Evolutionary conservation across 2,113 vertebrate species (phyloP), one percentile per base, ranked within the genome.

Genomic region (Setophaga petechia): DNA sequence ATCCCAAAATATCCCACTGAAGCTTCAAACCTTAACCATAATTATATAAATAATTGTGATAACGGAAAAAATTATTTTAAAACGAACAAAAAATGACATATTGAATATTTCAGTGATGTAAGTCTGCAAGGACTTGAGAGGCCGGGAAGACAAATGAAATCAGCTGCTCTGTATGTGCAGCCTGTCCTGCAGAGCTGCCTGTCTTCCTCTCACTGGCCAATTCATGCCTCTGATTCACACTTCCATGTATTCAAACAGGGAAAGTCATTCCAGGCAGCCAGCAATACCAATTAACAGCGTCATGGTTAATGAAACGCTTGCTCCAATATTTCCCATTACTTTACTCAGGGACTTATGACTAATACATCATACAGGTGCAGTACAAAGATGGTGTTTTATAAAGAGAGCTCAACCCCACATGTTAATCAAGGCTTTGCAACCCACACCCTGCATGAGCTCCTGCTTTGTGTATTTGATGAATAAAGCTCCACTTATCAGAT

Each of bases 241-340:
- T 98, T 98, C 98, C 98, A 97, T 23, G 61, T 84, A 98, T 98
- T 98, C 95, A 98, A 76, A 39, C 37, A 51, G 76, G 76, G 92
- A 92, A 91, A 79, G 66, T 95, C 5, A 35, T 58, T 81, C 75
- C 90, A 87, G 95, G 91, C 95, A 96, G 90, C 41, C 4, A 89
- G 66, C 79, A 77, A 44, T 3, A 17, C 59, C 93, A 84, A 95
- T 90, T 91, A 91, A 65, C 76, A 89, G 75, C 28, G 41, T 62
- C 16, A 81, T 2, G 17, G 82, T 58, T 89, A 91, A 94, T 51
- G 13, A 76, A 90, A 41, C 4, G 76, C 83, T 43, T 68, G 79
- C 87, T 84, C 79, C 44, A 37, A 16, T 39, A 49, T 65, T 94
- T 95, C 96, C 96, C 96, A 95, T 95, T 96, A 75, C 93, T 91